These are phyloP conservation scores for Copidosoma aretas DNA, from an alignment of 2,888 invertebrate genomes.

Conservation along the genomic window DNA sequence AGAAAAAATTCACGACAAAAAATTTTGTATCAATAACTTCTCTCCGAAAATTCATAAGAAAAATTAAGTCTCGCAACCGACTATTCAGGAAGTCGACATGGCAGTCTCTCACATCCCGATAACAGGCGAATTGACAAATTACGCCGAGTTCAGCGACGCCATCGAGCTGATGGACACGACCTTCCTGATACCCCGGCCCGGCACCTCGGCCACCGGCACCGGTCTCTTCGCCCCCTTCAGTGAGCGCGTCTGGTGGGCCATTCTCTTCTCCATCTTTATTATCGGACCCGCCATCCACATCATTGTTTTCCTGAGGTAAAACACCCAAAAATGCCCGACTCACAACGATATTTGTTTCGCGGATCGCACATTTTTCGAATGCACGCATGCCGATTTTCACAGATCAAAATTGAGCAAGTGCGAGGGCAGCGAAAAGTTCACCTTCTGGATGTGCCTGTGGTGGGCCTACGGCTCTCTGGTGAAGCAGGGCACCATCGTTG, in stretches of 20 bases:
- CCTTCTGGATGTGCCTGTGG: conserved; percentile 79
- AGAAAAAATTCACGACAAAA: too few relatives aligned
- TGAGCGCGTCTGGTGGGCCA: conserved; percentile 74
- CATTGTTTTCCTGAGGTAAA: conserved; percentile 71
- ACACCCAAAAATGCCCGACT: too few relatives aligned
- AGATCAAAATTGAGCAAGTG: conserved; percentile 63
- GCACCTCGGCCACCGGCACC: conserved; percentile 82
- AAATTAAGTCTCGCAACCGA: background rate
- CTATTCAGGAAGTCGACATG: conserved; percentile 74
- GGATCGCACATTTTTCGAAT: too few relatives aligned
- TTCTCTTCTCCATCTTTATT: conserved; percentile 73
- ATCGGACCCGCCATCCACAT: conserved; percentile 82
- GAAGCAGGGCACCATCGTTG: conserved; percentile 83
- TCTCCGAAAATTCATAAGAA: too few relatives aligned
- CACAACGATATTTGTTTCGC: background rate
- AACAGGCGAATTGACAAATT: conserved; percentile 66
- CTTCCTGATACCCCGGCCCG: conserved; percentile 80
- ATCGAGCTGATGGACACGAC: conserved; percentile 81
- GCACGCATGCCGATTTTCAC: background rate
- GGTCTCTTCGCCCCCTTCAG: conserved; percentile 85
- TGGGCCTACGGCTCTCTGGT: conserved; percentile 87
- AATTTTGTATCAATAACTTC: too few relatives aligned
- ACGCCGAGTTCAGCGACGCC: conserved; percentile 68
- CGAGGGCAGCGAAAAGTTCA: conserved; percentile 66
- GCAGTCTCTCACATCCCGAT: conserved; percentile 80